Evolutionary conservation across 2,797 vertebrate species (phyloP), one percentile per base, ranked within the genome.

Genomic region (Pantherophis vulpinus): DNA sequence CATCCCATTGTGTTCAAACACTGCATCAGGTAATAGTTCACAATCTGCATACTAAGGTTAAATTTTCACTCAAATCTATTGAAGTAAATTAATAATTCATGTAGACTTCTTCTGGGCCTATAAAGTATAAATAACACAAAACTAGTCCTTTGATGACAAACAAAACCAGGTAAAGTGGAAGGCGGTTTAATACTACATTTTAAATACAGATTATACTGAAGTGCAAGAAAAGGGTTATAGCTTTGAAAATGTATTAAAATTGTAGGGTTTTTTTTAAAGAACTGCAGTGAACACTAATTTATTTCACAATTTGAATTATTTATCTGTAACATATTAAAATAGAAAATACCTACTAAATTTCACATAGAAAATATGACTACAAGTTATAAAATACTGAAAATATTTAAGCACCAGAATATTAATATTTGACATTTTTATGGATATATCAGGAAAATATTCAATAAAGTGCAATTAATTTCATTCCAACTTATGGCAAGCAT

Each of bases 371-470:
- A 98, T 97, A 97, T 92, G 96, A 97, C 97, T 96, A 96, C 96
- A 97, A 63, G 97, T 98, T 97, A 98, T 97, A 98, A 98, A 98
- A 97, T 98, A 98, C 97, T 97, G 97, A 97, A 98, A 98, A 98
- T 95, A 97, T 97, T 97, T 94, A 98, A 98, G 97, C 97, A 98
- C 97, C 97, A 96, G 97, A 97, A 97, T 95, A 97, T 97, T 97
- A 54, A 97, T 96, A 98, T 97, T 96, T 97, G 97, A 97, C 96
- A 97, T 97, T 96, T 94, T 96, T 97, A 97, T 94, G 96, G 97
- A 98, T 97, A 97, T 96, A 97, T 96, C 96, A 97, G 94, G 93
- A 92, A 97, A 95, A 96, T 95, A 93, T 97, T 98, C 96, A 97
- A 95, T 97, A 98, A 98, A 98, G 98, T 98, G 97, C 97, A 97